Conservation (phyloP, 2,888 invertebrate genomes). For the Caenorhabditis sp. region DNA sequence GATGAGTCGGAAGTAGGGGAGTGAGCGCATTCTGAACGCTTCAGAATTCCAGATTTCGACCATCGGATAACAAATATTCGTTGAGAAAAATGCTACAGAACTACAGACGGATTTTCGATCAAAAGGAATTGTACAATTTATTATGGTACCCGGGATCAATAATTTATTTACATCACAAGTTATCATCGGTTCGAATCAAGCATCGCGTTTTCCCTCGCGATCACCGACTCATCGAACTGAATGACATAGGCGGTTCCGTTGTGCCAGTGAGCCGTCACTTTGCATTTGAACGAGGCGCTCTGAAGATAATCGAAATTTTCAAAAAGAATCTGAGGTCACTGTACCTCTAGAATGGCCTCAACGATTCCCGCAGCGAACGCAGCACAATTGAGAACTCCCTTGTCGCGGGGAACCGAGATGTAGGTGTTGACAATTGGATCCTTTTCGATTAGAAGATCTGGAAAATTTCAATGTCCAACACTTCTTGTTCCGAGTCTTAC, state of each 20-base stretch:
- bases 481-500: conserved; percentile 81
- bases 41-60: too few species aligned
- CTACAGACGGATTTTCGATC: too few species aligned
- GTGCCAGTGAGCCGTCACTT: conserved; percentile 99
- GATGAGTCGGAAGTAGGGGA: neutral
- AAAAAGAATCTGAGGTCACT: neutral
- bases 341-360: conserved; percentile 90
- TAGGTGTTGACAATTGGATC: conserved; percentile 97
- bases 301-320: conserved; percentile 86
- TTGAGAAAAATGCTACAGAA: too few species aligned
- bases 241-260: conserved; percentile 99
- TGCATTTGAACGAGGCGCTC: conserved; percentile 88
- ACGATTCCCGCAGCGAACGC: conserved; percentile 98
- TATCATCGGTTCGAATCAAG: conserved; percentile 64
- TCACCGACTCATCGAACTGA: conserved; percentile 83
- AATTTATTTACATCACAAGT: conserved; percentile 13
- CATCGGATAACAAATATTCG: too few species aligned
- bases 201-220: conserved; percentile 78
- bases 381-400: conserved; percentile 96
- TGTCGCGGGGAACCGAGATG: conserved; percentile 98
- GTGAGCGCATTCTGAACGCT: conserved; percentile 22
- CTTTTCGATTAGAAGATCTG: conserved; percentile 96
- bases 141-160: conserved; percentile 15
- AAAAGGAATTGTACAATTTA: conserved; percentile 1
- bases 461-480: neutral